These are phyloP conservation scores for Ibycter americanus DNA, from an alignment of 2,797 vertebrate species.

Conservation along the genomic window DNA sequence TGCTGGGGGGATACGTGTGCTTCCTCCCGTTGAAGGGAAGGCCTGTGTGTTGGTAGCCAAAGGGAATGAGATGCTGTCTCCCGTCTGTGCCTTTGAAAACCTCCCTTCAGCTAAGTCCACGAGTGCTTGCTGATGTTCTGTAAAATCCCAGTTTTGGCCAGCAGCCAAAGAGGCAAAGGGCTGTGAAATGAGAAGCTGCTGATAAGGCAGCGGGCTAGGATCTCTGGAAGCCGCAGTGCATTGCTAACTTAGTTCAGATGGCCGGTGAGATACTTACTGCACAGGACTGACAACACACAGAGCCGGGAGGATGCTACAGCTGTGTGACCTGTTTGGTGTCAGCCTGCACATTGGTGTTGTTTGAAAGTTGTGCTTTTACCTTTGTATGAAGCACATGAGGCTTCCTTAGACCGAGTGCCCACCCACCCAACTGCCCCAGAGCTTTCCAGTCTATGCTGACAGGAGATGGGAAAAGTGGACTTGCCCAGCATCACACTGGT, in stretches of 20 bases:
- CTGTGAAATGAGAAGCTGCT: background rate
- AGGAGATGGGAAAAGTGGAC: background rate
- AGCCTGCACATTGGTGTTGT: background rate
- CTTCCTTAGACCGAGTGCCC: accelerated
- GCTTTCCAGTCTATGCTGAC: background rate
- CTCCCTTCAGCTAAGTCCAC: background rate
- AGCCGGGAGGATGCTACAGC: accelerated
- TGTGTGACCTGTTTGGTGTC: background rate
- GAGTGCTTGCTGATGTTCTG: background rate
- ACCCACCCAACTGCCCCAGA: background rate
- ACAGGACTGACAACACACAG: accelerated
- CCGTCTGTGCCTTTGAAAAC: background rate
- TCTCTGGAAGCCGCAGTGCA: accelerated
- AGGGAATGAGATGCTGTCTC: background rate
- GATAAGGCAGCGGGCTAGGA: accelerated
- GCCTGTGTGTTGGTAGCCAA: background rate
- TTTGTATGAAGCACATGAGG: background rate
- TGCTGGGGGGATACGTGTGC: background rate
- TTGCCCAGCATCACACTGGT: background rate
- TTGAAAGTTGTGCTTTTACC: background rate
- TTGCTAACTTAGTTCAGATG: background rate
- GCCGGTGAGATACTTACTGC: background rate
- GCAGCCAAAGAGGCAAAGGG: background rate
- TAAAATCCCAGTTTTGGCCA: background rate
- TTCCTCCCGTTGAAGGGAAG: background rate